phyloP scores from a whole-genome alignment of 2,113 vertebrate species.

The Cyanistes caeruleus region DNA sequence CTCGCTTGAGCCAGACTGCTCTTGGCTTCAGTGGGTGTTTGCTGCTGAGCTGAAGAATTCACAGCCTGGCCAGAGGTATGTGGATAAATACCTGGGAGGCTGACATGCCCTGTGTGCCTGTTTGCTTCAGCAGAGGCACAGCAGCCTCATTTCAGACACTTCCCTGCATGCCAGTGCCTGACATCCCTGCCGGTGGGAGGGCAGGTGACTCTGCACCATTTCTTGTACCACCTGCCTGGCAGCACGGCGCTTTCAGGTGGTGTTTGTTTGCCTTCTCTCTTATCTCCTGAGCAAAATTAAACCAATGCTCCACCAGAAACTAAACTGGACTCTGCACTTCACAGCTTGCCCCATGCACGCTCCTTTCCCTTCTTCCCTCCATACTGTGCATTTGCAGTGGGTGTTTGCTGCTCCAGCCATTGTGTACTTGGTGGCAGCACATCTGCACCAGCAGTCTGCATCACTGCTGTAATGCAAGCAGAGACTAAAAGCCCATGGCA shows the following conservation, averaged over 20 bases:
- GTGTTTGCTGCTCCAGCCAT: background rate
- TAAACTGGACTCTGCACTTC: background rate
- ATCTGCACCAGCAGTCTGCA: background rate
- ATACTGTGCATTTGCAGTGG: background rate
- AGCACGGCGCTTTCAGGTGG: background rate
- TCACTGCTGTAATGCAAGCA: background rate
- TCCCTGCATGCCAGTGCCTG: background rate
- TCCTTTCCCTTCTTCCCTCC: background rate
- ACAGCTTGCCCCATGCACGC: fast-evolving
- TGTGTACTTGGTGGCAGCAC: background rate
- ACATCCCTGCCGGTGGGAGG: background rate
- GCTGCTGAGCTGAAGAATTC: background rate
- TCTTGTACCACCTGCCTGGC: background rate
- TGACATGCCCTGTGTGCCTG: background rate
- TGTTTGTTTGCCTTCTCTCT: background rate
- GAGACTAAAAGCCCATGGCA: background rate
- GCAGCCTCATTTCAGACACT: background rate
- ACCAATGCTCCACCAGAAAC: background rate
- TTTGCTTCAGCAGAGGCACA: background rate
- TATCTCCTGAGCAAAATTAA: background rate
- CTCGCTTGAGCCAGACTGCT: background rate
- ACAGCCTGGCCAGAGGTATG: background rate
- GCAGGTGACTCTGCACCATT: background rate
- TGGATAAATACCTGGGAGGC: background rate
- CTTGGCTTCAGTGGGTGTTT: background rate